Evolutionary conservation across 2,113 vertebrate species (phyloP), one percentile per base, ranked within the genome.

Genomic region (Tonatia bakeri): DNA sequence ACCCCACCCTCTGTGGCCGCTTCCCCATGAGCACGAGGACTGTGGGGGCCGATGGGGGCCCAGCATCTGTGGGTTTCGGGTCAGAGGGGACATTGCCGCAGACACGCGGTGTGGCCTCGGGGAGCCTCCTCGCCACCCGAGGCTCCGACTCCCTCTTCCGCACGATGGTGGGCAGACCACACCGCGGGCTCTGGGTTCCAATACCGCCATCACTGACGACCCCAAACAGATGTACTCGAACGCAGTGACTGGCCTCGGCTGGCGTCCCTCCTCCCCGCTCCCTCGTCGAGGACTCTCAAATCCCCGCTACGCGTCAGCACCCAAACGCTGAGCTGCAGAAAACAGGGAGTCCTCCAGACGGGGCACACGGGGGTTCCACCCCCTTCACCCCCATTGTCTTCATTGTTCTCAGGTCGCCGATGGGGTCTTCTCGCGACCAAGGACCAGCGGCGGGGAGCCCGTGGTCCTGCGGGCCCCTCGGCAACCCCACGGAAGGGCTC

Each of bases 31-130:
- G 8, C 26, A 3, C 4, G 16, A 5, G 28, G 73, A 5, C 73
- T 0, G 8, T 19, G 26, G 26, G 4, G 31, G 24, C 17, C 0
- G 0, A 5, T 0, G 43, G 31, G 38, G 54, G 50, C 28, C 1
- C n/a, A 13, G 22, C 1, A 1, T 24, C n/a, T 22, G 7, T 24
- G 54, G 64, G 52, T 13, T 56, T 11, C 17, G 0, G 20, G 17
- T 40, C 33, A 0, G 3, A 5, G 76, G 59, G 24, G 56, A 59
- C 56, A 8, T 56, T 9, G 8, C 0, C 9, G 56, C 22, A 59
- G 22, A 26, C 24, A 11, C 22, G 56, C 7, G 56, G 56, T 26
- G 56, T 26, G 56, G 3, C 24, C 56, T 28, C 59, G 24, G 56
- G 56, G 56, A 1, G 3, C 56, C 56, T 59, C 20, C 9, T 26